Evolutionary conservation across 2,113 vertebrate genomes (phyloP).

Genomic region (Tyto alba): DNA sequence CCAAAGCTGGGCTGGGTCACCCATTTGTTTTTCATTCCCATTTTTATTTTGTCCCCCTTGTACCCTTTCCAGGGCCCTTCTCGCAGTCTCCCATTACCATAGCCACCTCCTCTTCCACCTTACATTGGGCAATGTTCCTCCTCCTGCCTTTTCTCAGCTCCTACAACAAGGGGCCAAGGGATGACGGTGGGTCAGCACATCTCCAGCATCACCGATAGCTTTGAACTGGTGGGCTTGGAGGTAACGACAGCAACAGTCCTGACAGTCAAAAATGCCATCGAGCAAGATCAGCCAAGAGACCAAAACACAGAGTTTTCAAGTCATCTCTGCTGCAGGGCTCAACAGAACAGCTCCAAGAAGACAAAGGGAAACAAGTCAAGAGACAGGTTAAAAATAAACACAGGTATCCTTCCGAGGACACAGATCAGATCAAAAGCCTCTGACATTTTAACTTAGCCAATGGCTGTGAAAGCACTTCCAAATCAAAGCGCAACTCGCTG

Average conservation of each 20-base stretch:
- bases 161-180: background rate
- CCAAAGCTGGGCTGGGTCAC: background rate
- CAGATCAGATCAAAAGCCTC: background rate
- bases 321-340: background rate
- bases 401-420: background rate
- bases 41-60: background rate
- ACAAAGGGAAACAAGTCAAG: background rate
- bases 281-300: background rate
- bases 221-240: accelerated
- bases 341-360: background rate
- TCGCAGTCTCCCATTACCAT: background rate
- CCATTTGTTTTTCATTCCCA: background rate
- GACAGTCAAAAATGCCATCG: background rate
- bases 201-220: background rate
- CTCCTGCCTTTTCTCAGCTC: background rate
- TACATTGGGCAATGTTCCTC: background rate
- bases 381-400: constrained; percentile 4
- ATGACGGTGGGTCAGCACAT: accelerated
- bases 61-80: background rate
- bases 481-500: background rate
- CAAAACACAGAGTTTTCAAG: background rate
- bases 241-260: background rate
- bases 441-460: background rate
- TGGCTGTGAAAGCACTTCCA: background rate
- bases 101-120: background rate